phyloP scores from a whole-genome alignment of 2,888 invertebrate species.

The Calameuta idolon region DNA sequence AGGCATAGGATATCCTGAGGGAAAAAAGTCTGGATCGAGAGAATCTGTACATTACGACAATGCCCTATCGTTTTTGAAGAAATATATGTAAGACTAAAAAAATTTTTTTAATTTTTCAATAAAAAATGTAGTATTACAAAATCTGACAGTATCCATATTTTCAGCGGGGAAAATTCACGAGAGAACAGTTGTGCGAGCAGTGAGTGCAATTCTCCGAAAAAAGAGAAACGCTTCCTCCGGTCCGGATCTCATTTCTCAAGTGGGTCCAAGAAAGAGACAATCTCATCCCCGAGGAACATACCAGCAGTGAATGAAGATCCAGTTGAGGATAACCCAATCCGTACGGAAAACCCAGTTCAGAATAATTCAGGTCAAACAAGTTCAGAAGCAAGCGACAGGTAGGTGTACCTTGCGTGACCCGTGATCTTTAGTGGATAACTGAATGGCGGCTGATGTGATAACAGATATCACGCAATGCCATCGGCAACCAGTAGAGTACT shows the following conservation, averaged over 20 bases:
- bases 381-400: background rate
- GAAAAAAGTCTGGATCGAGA: background rate
- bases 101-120: background rate
- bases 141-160: background rate
- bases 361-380: background rate
- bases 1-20: background rate
- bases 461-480: slow-evolving; percentile 19
- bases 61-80: background rate
- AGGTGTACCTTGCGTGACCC: background rate
- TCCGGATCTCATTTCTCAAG: slow-evolving; percentile 44
- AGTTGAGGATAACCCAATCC: background rate
- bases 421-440: background rate
- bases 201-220: slow-evolving; percentile 40
- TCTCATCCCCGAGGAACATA: background rate
- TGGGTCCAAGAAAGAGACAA: slow-evolving; percentile 35
- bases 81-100: background rate
- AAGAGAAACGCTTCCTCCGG: slow-evolving; percentile 36
- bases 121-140: background rate
- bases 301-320: background rate
- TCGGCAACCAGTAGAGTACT: slow-evolving; percentile 19
- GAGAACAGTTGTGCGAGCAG: slow-evolving; percentile 47
- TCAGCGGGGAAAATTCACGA: slow-evolving; percentile 33
- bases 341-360: background rate
- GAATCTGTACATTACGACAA: background rate
- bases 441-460: background rate